Percentiles rank a stretch among this genome's conserved stretches.
Evolutionary conservation across 2,888 invertebrate genomes (phyloP).

Genomic region (Acleris literana): DNA sequence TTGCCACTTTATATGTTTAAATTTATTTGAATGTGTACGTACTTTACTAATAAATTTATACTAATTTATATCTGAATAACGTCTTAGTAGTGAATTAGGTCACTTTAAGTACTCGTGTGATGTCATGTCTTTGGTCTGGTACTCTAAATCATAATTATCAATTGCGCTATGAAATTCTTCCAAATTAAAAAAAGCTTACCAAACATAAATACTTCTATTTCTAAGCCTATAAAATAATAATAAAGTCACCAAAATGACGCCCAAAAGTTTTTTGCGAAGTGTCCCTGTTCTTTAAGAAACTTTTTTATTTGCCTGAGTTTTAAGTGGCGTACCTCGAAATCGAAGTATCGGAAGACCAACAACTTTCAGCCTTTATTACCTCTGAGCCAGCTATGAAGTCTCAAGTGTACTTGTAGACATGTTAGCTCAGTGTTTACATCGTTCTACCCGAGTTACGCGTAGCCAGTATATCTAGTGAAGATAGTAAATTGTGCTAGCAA

Average conservation of each 20-base stretch:
- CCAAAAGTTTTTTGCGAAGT: not conserved
- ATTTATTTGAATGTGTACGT: too few species aligned
- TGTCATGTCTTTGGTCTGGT: too few species aligned
- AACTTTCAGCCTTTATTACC: slow-evolving; percentile 63
- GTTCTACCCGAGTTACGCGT: not conserved
- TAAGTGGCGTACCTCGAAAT: slow-evolving; percentile 25
- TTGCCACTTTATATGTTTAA: too few species aligned
- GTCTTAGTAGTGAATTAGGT: not conserved
- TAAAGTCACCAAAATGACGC: not conserved
- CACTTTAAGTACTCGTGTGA: not conserved
- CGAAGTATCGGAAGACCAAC: slow-evolving; percentile 42
- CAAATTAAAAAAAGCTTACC: too few species aligned
- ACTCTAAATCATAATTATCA: not conserved
- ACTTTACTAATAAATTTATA: too few species aligned
- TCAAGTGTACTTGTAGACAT: slow-evolving; percentile 57
- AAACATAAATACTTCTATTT: not conserved
- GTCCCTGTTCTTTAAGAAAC: slow-evolving; percentile 13
- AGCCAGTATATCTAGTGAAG: too few species aligned
- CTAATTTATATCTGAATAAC: too few species aligned
- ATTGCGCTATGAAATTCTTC: too few species aligned
- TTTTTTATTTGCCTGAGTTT: slow-evolving; percentile 28
- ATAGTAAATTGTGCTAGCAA: too few species aligned
- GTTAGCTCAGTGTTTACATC: slow-evolving; percentile 40
- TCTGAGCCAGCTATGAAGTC: slow-evolving; percentile 54
- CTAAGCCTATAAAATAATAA: not conserved